These are phyloP conservation scores for Sakesphorus luctuosus DNA, from an alignment of 2,113 vertebrate genomes.

Conservation along the genomic window DNA sequence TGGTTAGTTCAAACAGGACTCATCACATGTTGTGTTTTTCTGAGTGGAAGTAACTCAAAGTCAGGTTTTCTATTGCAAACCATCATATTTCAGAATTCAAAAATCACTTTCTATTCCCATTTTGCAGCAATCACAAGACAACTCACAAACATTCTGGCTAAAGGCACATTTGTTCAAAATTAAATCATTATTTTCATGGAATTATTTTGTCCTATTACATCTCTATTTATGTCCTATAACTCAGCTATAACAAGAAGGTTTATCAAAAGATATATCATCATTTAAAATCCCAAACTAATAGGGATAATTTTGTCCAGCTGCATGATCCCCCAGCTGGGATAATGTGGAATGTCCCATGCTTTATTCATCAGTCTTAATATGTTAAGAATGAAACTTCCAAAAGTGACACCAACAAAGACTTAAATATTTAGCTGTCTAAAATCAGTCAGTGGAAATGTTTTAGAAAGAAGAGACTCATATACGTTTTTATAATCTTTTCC, in stretches of 20 bases:
- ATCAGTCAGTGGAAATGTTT: background rate
- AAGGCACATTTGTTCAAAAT: conserved; percentile 7
- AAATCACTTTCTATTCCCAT: background rate
- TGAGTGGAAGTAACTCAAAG: background rate
- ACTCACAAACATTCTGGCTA: background rate
- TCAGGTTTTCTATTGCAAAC: conserved; percentile 3
- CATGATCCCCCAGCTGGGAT: background rate
- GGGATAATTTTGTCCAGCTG: conserved; percentile 52
- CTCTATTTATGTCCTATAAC: conserved; percentile 10
- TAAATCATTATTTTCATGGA: conserved; percentile 3
- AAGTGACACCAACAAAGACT: background rate
- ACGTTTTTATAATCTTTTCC: background rate
- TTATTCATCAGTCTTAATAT: conserved; percentile 17
- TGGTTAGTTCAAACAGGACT: background rate
- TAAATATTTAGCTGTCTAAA: background rate
- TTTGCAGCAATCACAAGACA: background rate
- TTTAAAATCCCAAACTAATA: background rate
- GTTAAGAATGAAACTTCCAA: background rate
- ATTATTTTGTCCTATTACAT: conserved; percentile 12
- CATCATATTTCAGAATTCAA: background rate
- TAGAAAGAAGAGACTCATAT: background rate
- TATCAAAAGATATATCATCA: conserved; percentile 10
- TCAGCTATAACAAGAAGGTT: conserved; percentile 7
- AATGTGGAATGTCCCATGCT: background rate
- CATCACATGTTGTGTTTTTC: background rate